phyloP scores from a whole-genome alignment of 2,888 invertebrate species.

The Parascotia fuliginaria region DNA sequence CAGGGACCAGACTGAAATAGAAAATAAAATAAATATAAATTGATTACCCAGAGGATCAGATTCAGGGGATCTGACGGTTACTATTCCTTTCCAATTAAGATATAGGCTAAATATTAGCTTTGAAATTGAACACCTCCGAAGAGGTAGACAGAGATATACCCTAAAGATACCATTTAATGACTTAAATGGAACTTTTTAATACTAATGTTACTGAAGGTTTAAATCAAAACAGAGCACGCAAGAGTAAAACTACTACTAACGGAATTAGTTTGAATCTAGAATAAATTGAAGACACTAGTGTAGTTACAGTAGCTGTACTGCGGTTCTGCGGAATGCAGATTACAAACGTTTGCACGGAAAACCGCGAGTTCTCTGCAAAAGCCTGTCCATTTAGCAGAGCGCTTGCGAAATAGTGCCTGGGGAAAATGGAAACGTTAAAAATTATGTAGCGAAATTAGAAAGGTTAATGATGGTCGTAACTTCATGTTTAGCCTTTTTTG shows the following conservation, averaged over 20 bases:
- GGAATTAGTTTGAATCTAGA: conserved; percentile 17
- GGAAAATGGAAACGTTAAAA: conserved; percentile 12
- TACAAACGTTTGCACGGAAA: conserved; percentile 23
- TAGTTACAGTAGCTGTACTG: conserved; percentile 10
- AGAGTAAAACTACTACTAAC: conserved; percentile 19
- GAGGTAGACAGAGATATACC: too few species aligned
- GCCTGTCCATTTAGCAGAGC: conserved; percentile 30
- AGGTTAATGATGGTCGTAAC: conserved; percentile 29
- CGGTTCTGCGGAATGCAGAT: conserved; percentile 18
- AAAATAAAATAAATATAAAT: too few species aligned
- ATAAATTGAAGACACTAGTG: conserved; percentile 25
- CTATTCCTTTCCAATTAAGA: too few species aligned
- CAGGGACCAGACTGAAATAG: too few species aligned
- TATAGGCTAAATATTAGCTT: too few species aligned
- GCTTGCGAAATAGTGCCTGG: conserved; percentile 9
- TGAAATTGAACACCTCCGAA: too few species aligned
- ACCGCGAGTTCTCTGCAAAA: conserved; percentile 21
- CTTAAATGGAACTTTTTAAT: too few species aligned
- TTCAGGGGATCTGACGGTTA: too few species aligned
- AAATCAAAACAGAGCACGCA: background rate
- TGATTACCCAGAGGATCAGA: too few species aligned
- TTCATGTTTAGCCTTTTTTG: background rate
- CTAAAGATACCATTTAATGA: too few species aligned
- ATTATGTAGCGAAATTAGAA: conserved; percentile 14
- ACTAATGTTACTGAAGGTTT: background rate